These are phyloP conservation scores for Drosophila dives DNA, from an alignment of 2,888 invertebrate species.

Conservation along the genomic window DNA sequence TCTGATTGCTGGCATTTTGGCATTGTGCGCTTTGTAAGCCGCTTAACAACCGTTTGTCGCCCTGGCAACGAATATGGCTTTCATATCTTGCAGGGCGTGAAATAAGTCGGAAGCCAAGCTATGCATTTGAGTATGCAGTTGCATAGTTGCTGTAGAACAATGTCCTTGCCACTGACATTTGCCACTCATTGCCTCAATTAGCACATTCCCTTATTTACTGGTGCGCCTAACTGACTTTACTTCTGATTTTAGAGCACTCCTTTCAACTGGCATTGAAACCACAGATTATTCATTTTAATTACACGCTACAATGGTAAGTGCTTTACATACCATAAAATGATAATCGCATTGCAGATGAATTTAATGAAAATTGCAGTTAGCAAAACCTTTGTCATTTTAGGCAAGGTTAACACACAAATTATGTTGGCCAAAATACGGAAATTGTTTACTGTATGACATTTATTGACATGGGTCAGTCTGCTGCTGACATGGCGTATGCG, in stretches of 20 bases:
- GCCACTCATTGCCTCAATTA: not conserved
- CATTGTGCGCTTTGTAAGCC: constrained; percentile 30
- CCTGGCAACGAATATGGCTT: constrained; percentile 34
- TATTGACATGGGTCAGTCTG: constrained; percentile 1
- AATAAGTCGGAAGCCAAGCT: constrained; percentile 5
- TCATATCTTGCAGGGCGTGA: constrained; percentile 11
- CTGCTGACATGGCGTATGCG: constrained; percentile 20
- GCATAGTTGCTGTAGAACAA: not conserved
- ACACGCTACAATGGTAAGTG: not conserved
- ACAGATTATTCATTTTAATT: constrained; percentile 1
- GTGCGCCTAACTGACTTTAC: not conserved
- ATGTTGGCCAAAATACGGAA: constrained; percentile 1
- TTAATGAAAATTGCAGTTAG: not conserved
- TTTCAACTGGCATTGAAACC: not conserved
- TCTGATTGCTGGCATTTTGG: constrained; percentile 18
- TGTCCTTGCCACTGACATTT: not conserved
- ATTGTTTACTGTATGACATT: constrained; percentile 2
- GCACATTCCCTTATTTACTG: not conserved
- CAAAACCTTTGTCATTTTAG: not conserved
- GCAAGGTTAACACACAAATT: constrained; percentile 4
- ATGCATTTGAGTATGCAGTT: not conserved
- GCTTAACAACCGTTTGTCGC: constrained; percentile 28
- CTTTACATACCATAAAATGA: not conserved
- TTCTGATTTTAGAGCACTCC: not conserved
- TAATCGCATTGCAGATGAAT: not conserved